Conservation (phyloP, 2,888 invertebrate genomes). For the Tanypteryx hageni region DNA sequence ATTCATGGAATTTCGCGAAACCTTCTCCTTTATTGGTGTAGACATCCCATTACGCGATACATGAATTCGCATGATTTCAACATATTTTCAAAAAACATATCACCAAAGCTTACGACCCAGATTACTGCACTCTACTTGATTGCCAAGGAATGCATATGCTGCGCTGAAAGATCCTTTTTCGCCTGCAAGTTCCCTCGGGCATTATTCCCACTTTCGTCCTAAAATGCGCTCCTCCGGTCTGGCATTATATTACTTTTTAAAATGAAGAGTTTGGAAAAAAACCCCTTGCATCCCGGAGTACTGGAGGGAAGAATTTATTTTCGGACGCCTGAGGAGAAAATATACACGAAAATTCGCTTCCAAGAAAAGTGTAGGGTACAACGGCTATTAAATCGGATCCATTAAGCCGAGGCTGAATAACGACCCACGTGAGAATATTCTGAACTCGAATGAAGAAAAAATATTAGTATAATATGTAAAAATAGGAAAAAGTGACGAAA, state of each 20-base stretch:
- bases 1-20: neutral
- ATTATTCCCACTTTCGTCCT: neutral
- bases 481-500: neutral
- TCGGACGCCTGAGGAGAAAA: neutral
- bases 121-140: neutral
- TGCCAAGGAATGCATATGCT: neutral
- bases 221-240: neutral
- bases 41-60: neutral
- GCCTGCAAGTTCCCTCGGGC: neutral
- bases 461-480: neutral
- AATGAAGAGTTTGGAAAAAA: neutral
- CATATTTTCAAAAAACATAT: neutral
- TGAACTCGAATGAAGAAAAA: no score
- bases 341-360: neutral
- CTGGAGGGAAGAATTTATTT: neutral
- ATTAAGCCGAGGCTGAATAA: neutral
- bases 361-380: neutral
- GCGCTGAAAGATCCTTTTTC: neutral
- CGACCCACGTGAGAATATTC: neutral
- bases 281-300: neutral
- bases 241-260: neutral
- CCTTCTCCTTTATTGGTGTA: neutral
- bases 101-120: neutral
- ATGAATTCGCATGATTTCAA: neutral
- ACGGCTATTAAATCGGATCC: neutral